Evolutionary conservation across 2,888 invertebrate genomes (phyloP).

Genomic region (Rotaria magnacalcarata): DNA sequence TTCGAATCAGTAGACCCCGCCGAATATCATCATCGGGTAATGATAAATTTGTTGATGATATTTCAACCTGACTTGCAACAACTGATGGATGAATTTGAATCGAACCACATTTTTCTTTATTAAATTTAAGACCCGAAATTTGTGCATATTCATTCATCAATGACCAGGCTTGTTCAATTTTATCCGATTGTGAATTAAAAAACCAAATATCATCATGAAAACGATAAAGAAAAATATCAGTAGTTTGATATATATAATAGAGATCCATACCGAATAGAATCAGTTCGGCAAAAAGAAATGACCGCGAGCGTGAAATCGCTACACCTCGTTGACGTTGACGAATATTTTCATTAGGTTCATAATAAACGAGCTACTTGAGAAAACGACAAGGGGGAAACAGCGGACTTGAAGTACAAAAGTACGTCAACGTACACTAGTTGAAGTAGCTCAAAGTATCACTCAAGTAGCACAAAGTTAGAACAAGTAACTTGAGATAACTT

Average conservation of each 20-base stretch:
- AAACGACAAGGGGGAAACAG: too few relatives aligned
- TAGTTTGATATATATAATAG: neutral
- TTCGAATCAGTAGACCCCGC: neutral
- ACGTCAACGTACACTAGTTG: too few relatives aligned
- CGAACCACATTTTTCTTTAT: conserved; percentile 3
- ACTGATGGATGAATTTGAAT: neutral
- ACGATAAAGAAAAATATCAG: neutral
- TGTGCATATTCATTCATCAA: neutral
- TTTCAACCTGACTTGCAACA: neutral
- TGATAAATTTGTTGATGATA: neutral
- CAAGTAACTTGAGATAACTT: too few relatives aligned
- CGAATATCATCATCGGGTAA: neutral
- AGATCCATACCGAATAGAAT: neutral
- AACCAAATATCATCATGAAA: conserved; percentile 19
- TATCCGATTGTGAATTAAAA: neutral
- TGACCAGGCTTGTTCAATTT: neutral
- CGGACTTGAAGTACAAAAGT: too few relatives aligned
- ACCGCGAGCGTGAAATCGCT: neutral
- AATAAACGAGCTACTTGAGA: neutral
- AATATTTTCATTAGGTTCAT: neutral
- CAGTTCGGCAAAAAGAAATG: neutral
- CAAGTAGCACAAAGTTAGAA: too few relatives aligned
- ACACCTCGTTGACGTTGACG: conserved; percentile 13
- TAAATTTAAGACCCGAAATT: neutral
- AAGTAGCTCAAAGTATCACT: too few relatives aligned